Percentiles rank a stretch among this genome's conserved stretches.
Conservation (phyloP, 2,888 invertebrate genomes). For the Camptogramma bilineatum region DNA sequence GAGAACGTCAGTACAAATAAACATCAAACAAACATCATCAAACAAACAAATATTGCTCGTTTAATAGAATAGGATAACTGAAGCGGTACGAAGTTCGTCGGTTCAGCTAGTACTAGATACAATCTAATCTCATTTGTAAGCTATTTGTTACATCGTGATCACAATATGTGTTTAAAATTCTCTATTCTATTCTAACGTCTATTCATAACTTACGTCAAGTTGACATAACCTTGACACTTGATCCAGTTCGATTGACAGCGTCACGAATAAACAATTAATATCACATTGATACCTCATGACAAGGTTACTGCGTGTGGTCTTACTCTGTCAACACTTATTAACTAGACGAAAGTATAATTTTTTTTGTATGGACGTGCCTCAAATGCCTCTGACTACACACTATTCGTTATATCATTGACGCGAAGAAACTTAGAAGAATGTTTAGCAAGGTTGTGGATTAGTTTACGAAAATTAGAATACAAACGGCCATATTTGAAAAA, state of each 20-base stretch:
- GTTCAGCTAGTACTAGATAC: too few relatives aligned
- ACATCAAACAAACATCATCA: too few relatives aligned
- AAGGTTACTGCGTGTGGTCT: conserved; percentile 58
- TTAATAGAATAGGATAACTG: too few relatives aligned
- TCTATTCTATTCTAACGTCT: conserved; percentile 7
- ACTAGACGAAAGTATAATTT: conserved; percentile 1
- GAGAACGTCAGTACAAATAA: too few relatives aligned
- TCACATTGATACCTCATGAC: conserved; percentile 52
- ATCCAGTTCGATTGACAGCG: conserved; percentile 44
- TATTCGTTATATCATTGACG: too few relatives aligned
- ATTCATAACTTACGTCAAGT: conserved; percentile 19
- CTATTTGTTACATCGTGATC: not conserved
- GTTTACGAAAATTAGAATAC: too few relatives aligned
- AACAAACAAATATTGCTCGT: too few relatives aligned
- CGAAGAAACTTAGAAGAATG: too few relatives aligned
- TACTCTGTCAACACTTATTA: conserved; percentile 26
- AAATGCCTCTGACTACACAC: not conserved
- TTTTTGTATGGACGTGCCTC: not conserved
- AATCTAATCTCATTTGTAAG: not conserved
- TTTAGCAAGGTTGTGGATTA: too few relatives aligned
- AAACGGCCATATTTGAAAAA: too few relatives aligned
- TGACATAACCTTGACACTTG: conserved; percentile 40
- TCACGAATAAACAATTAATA: conserved; percentile 57
- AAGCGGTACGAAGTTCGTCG: too few relatives aligned
- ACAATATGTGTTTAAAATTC: not conserved